Conservation (phyloP, 2,888 invertebrate genomes). For the Aleiodes alternator region DNA sequence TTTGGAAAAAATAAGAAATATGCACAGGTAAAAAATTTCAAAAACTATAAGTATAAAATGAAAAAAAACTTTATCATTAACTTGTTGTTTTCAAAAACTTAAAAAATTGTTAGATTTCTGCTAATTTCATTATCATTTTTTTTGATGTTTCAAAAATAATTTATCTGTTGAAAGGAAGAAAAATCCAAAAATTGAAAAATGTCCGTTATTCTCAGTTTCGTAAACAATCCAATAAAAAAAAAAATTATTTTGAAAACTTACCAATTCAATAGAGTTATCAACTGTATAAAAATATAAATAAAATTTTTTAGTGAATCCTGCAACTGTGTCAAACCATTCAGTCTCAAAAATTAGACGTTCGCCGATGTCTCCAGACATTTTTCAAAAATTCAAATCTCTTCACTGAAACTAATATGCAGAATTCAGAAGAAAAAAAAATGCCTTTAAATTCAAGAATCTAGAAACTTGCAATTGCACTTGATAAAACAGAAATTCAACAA, state of each 20-base stretch:
- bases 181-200: no score
- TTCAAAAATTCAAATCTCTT: conserved; percentile 4
- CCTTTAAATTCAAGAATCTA: background rate
- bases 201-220: no score
- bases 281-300: conserved; percentile 85
- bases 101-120: no score
- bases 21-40: no score
- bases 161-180: no score
- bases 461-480: background rate
- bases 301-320: conserved; percentile 85
- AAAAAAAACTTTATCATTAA: no score
- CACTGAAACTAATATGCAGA: background rate
- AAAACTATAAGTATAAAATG: no score
- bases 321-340: conserved; percentile 92
- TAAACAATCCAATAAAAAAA: background rate
- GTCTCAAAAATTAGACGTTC: conserved; percentile 80
- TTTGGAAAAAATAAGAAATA: no score
- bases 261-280: conserved; percentile 89
- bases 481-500: background rate
- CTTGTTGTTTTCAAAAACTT: no score
- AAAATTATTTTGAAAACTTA: conserved; percentile 69
- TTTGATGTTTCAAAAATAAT: no score
- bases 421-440: background rate
- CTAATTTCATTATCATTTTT: no score
- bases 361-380: conserved; percentile 60